These are phyloP conservation scores for Molossus alvarezi DNA, from an alignment of 2,797 vertebrate genomes.

Conservation along the genomic window DNA sequence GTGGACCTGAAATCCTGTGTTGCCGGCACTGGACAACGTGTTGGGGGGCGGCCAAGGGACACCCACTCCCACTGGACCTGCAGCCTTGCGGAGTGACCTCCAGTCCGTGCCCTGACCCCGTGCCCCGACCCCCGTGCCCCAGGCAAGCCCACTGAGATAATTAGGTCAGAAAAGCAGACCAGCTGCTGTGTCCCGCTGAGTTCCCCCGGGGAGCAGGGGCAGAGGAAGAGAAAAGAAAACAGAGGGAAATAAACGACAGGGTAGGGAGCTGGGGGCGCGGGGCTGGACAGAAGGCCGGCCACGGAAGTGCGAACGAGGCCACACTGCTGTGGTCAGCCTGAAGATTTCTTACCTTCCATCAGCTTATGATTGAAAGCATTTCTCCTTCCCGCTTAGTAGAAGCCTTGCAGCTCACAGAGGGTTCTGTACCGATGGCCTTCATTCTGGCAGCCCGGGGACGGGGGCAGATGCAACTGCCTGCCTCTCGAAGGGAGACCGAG, in stretches of 20 bases:
- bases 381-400: not conserved
- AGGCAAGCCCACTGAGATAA: slow-evolving; percentile 33
- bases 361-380: not conserved
- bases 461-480: no score
- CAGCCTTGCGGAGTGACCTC: not conserved
- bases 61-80: not conserved
- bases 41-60: not conserved
- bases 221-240: not conserved
- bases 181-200: slow-evolving; percentile 41
- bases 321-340: not conserved
- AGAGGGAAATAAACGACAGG: not conserved
- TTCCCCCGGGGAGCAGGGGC: slow-evolving; percentile 61
- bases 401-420: not conserved
- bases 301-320: no score
- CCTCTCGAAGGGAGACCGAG: not conserved
- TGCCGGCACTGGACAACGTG: not conserved
- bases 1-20: not conserved
- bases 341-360: not conserved
- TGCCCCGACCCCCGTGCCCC: not conserved
- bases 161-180: slow-evolving; percentile 56
- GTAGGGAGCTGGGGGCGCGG: not conserved
- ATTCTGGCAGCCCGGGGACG: not conserved
- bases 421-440: not conserved
- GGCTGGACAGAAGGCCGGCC: not conserved
- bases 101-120: slow-evolving; percentile 14